Conservation (phyloP, 2,888 invertebrate species). For the Lepidochrysops patricia region DNA sequence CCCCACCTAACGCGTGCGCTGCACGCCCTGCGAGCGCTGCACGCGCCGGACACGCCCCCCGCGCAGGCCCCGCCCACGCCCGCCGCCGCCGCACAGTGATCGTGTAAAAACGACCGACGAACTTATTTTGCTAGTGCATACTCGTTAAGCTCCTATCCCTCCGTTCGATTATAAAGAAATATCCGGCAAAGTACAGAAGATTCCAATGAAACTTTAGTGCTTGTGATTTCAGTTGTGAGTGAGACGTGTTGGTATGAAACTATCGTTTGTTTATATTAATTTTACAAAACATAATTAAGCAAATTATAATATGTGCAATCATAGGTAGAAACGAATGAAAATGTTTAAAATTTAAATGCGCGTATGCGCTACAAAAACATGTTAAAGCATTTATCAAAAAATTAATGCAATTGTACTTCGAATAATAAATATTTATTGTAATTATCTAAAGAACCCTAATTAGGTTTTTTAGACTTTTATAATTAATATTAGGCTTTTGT, state of each 20-base stretch:
- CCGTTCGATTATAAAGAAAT: neutral
- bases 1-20: slow-evolving; percentile 15
- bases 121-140: slow-evolving; percentile 6
- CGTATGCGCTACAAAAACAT: neutral
- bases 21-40: neutral
- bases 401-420: neutral
- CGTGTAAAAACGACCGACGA: neutral
- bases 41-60: slow-evolving; percentile 9
- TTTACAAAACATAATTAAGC: neutral
- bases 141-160: neutral
- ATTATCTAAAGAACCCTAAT: neutral
- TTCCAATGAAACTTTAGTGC: neutral
- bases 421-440: slow-evolving; percentile 6
- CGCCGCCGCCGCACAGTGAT: slow-evolving; percentile 7
- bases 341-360: neutral
- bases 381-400: neutral
- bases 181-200: neutral
- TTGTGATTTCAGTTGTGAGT: neutral
- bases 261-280: neutral
- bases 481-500: neutral
- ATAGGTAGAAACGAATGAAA: neutral
- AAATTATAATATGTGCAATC: neutral
- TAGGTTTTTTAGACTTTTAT: slow-evolving; percentile 9
- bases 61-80: neutral
- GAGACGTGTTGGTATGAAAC: neutral